Percentiles rank a stretch among this genome's conserved stretches.
These are phyloP conservation scores for Sesia apiformis DNA, from an alignment of 2,888 invertebrate genomes.

Conservation along the genomic window DNA sequence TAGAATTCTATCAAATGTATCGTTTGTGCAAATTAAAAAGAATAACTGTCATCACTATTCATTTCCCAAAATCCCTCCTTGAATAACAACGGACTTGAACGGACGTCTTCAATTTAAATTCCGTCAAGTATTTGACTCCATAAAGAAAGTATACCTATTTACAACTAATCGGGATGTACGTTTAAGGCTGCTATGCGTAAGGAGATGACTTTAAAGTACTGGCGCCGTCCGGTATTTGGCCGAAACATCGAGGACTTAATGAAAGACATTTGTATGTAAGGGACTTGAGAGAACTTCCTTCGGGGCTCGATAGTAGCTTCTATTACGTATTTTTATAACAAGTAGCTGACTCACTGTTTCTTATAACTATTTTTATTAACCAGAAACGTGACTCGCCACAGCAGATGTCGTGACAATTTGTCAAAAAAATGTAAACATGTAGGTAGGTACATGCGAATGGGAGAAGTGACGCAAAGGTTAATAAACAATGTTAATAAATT, in stretches of 20 bases:
- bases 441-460: no score
- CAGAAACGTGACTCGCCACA: not conserved
- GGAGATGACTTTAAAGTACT: slow-evolving; percentile 39
- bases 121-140: not conserved
- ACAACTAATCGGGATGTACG: not conserved
- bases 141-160: not conserved
- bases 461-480: no score
- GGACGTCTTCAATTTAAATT: not conserved
- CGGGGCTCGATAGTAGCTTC: slow-evolving; percentile 42
- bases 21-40: no score
- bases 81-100: no score
- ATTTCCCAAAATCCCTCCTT: no score
- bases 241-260: slow-evolving; percentile 64
- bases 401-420: not conserved
- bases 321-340: slow-evolving; percentile 42
- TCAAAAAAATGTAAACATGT: no score
- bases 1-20: no score
- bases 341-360: slow-evolving; percentile 3
- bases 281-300: slow-evolving; percentile 64
- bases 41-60: no score
- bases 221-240: slow-evolving; percentile 41
- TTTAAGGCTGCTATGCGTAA: slow-evolving; percentile 15
- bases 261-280: slow-evolving; percentile 72
- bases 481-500: no score
- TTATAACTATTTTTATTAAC: not conserved